Conservation (phyloP, 2,113 vertebrate genomes). For the Condylura cristata region DNA sequence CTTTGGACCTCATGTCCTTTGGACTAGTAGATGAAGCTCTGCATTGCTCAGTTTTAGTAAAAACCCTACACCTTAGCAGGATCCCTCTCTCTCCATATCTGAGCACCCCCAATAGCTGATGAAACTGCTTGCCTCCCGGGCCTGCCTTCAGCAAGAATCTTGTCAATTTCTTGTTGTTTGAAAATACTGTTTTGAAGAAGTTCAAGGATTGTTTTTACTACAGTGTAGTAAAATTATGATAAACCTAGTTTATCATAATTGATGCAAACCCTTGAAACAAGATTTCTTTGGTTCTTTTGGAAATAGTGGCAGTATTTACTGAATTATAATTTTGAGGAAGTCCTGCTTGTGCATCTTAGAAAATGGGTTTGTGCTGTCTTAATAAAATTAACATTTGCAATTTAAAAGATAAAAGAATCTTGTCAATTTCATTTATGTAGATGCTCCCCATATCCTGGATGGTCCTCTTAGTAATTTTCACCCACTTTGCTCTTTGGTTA, state of each 20-base stretch:
- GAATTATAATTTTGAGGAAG: too few relatives aligned
- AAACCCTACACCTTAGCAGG: not conserved
- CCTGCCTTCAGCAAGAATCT: not conserved
- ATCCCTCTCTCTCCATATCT: not conserved
- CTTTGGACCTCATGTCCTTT: not conserved
- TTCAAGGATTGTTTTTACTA: too few relatives aligned
- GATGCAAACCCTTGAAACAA: too few relatives aligned
- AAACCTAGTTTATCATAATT: too few relatives aligned
- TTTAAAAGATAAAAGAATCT: too few relatives aligned
- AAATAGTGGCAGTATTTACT: too few relatives aligned
- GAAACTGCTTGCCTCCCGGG: not conserved
- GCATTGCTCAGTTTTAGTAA: not conserved
- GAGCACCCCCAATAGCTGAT: not conserved
- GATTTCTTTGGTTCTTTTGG: too few relatives aligned
- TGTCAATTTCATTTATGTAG: not conserved
- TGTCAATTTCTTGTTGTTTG: not conserved
- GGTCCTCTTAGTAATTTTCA: not conserved
- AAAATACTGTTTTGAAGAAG: too few relatives aligned
- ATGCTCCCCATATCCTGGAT: not conserved
- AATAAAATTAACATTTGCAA: too few relatives aligned
- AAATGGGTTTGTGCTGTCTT: too few relatives aligned
- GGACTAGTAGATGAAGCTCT: not conserved
- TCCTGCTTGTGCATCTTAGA: too few relatives aligned
- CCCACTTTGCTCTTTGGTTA: not conserved
- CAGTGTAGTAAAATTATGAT: too few relatives aligned